A percentile compares a stretch with the other conserved stretches of the same genome.
phyloP scores from a whole-genome alignment of 2,888 invertebrate genomes.

The Pegoplata infirma region DNA sequence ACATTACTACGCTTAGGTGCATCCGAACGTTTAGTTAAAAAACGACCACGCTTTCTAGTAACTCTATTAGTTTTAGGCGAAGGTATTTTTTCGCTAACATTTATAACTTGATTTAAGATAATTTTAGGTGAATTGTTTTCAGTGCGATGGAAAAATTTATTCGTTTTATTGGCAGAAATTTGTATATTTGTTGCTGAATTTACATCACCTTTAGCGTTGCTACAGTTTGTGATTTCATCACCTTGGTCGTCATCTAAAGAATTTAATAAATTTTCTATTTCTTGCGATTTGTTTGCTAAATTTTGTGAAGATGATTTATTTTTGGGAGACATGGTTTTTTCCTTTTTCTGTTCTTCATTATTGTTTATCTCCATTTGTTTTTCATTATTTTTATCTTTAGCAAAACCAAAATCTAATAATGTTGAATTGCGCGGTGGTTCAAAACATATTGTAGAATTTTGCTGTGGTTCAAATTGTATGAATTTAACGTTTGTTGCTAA shows the following conservation, averaged over 20 bases:
- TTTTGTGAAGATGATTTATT: constrained; percentile 21
- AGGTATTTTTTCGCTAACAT: constrained; percentile 24
- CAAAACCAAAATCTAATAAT: constrained; percentile 13
- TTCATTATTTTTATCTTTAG: not conserved
- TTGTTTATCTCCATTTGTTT: not conserved
- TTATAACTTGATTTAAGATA: not conserved
- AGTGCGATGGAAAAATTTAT: constrained; percentile 62
- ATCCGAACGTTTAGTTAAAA: constrained; percentile 14
- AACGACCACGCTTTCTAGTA: not conserved
- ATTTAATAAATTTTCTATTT: constrained; percentile 57
- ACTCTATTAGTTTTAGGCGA: not conserved
- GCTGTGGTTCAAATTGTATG: constrained; percentile 8
- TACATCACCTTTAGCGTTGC: not conserved
- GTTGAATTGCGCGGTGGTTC: constrained; percentile 41
- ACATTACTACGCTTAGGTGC: constrained; percentile 54
- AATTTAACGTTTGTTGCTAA: too few relatives aligned
- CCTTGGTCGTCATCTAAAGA: constrained; percentile 35
- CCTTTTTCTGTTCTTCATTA: not conserved
- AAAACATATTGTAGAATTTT: constrained; percentile 31
- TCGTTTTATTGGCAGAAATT: not conserved
- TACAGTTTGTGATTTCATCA: not conserved
- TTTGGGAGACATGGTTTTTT: not conserved
- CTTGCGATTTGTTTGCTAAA: constrained; percentile 51
- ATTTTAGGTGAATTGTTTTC: not conserved
- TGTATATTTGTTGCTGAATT: not conserved